Percentiles rank a stretch among this genome's conserved stretches.
phyloP scores from a whole-genome alignment of 2,113 vertebrate genomes.

The Epinephelus cyanopodus region DNA sequence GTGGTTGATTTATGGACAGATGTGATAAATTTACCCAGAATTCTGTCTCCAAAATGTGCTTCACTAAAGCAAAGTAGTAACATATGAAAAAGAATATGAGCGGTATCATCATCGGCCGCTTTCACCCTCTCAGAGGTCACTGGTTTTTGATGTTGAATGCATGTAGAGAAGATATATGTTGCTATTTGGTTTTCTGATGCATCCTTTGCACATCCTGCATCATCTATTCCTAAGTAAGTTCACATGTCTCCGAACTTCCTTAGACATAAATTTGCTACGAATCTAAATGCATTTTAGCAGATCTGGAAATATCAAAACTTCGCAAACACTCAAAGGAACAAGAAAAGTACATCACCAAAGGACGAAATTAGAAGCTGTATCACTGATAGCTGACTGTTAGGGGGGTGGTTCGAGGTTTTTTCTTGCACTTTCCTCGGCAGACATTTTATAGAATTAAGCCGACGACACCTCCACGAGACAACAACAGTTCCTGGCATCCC shows the following conservation, averaged over 20 bases:
- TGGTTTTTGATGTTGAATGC: not conserved
- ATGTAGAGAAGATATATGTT: constrained; percentile 5
- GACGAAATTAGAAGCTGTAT: constrained; percentile 1
- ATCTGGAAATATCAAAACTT: constrained; percentile 22
- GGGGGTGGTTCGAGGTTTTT: constrained; percentile 12
- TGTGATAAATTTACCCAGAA: too few species aligned
- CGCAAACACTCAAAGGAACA: not conserved
- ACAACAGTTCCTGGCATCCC: constrained; percentile 72
- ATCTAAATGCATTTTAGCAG: not conserved
- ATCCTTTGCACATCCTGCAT: too few species aligned
- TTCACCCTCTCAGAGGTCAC: not conserved
- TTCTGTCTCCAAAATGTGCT: too few species aligned
- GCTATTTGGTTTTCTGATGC: not conserved
- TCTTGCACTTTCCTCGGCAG: constrained; percentile 46
- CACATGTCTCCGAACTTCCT: not conserved
- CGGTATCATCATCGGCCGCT: not conserved
- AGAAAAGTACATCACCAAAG: not conserved
- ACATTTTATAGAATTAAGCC: constrained; percentile 64
- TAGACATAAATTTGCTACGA: not conserved
- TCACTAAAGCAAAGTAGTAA: too few species aligned
- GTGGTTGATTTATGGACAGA: too few species aligned
- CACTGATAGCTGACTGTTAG: not conserved
- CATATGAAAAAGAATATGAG: too few species aligned
- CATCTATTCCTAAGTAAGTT: too few species aligned
- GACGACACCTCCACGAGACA: constrained; percentile 66